A percentile compares a stretch with the other conserved stretches of the same genome.
These are phyloP conservation scores for Petrophora chlorosata DNA, from an alignment of 2,888 invertebrate species.

Conservation along the genomic window DNA sequence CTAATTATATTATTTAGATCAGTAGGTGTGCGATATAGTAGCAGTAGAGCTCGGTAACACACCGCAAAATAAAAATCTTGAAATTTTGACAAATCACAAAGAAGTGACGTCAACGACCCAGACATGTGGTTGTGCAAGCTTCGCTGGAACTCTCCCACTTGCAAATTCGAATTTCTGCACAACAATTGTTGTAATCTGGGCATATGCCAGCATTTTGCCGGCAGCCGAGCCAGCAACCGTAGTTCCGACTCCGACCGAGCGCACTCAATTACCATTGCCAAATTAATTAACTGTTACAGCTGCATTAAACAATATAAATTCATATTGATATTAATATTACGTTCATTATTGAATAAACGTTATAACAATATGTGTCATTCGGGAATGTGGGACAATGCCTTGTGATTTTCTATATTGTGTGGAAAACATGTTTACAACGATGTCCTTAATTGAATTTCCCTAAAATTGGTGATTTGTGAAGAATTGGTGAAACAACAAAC, in stretches of 20 bases:
- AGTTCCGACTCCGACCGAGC: constrained; percentile 12
- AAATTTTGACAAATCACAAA: neutral
- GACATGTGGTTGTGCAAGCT: neutral
- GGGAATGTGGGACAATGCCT: neutral
- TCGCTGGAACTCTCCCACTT: neutral
- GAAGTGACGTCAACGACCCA: neutral
- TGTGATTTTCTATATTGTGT: neutral
- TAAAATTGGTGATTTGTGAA: too few relatives aligned
- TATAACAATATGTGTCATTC: constrained; percentile 1
- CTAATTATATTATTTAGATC: too few relatives aligned
- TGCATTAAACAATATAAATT: constrained; percentile 12
- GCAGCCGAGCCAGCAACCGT: constrained; percentile 7
- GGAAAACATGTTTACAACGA: too few relatives aligned
- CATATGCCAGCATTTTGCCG: constrained; percentile 23
- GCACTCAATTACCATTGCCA: constrained; percentile 15
- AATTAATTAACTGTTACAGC: constrained; percentile 24
- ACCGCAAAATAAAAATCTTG: too few relatives aligned
- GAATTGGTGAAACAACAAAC: too few relatives aligned
- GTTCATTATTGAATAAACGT: constrained; percentile 4
- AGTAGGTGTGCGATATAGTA: too few relatives aligned
- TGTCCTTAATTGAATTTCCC: too few relatives aligned
- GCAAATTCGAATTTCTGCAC: neutral
- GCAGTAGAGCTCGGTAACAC: too few relatives aligned
- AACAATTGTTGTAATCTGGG: constrained; percentile 16
- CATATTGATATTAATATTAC: constrained; percentile 4